These are phyloP conservation scores for Stichodactyla helianthus DNA, from an alignment of 64 coral and sea anemone genomes.

Conservation along the genomic window DNA sequence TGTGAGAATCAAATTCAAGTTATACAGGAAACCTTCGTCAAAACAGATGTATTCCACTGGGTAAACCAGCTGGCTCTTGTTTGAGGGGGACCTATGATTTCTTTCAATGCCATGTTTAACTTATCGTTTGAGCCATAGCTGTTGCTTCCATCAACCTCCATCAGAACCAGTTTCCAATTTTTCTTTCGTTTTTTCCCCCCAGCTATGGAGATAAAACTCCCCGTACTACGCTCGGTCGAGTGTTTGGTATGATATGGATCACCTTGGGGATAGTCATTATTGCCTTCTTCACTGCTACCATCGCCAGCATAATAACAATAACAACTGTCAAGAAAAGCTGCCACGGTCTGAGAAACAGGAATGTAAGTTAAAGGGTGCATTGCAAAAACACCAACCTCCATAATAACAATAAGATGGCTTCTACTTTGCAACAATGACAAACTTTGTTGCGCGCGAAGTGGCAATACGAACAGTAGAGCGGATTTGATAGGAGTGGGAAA, in stretches of 20 bases:
- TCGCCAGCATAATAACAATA: slow-evolving; percentile 48
- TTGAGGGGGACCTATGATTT: not conserved
- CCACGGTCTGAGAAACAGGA: not conserved
- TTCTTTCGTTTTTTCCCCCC: not conserved
- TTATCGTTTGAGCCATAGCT: not conserved
- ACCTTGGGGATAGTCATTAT: slow-evolving; percentile 26
- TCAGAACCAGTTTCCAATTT: not conserved
- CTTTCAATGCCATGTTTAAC: not conserved
- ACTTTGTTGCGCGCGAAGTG: too few relatives aligned
- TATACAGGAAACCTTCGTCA: too few relatives aligned
- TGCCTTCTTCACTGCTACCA: slow-evolving; percentile 40
- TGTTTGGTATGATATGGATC: slow-evolving; percentile 51
- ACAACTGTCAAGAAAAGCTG: slow-evolving; percentile 24
- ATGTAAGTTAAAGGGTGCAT: not conserved
- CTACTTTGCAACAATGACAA: too few relatives aligned
- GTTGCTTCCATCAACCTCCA: not conserved
- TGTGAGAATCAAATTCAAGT: too few relatives aligned
- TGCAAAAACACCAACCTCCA: not conserved
- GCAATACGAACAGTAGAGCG: too few relatives aligned
- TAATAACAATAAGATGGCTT: too few relatives aligned
- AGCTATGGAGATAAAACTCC: slow-evolving; percentile 50
- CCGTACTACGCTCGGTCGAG: slow-evolving; percentile 24
- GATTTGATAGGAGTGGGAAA: too few relatives aligned
- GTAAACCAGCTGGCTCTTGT: not conserved
- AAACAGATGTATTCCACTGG: too few relatives aligned